These are phyloP conservation scores for Pseudocheirus occidentalis DNA, from an alignment of 2,797 vertebrate species.

Conservation along the genomic window DNA sequence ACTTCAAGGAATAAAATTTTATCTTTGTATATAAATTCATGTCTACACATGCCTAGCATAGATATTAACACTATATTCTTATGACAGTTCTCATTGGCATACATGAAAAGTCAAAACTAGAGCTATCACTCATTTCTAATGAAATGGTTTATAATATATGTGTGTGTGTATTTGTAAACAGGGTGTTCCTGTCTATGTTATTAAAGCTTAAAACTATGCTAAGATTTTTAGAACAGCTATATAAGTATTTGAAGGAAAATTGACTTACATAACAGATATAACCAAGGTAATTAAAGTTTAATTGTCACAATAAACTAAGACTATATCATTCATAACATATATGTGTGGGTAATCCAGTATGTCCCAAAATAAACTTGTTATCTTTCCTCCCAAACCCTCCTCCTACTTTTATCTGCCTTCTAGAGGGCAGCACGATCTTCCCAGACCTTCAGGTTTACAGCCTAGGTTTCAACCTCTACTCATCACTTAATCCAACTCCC, in stretches of 20 bases:
- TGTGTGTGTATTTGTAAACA: not conserved
- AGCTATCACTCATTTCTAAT: not conserved
- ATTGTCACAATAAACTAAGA: not conserved
- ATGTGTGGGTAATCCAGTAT: not conserved
- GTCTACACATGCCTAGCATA: not conserved
- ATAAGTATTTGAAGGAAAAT: not conserved
- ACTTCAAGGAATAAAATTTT: not conserved
- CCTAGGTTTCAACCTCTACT: not conserved
- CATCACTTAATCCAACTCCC: not conserved
- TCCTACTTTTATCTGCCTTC: not conserved
- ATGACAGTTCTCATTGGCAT: slow-evolving; percentile 26
- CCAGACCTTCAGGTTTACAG: not conserved
- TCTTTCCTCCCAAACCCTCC: not conserved
- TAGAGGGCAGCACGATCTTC: not conserved
- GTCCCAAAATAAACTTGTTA: not conserved
- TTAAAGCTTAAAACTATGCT: not conserved
- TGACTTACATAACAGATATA: not conserved
- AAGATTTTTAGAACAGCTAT: not conserved
- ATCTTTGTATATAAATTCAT: not conserved
- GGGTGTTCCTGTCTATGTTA: not conserved
- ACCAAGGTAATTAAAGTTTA: not conserved
- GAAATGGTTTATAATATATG: not conserved
- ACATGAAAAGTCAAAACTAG: slow-evolving; percentile 29
- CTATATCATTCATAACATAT: not conserved
- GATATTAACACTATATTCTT: not conserved